Percentiles rank a stretch among this genome's conserved stretches.
These are phyloP conservation scores for Zootermopsis nevadensis DNA, from an alignment of 2,888 invertebrate genomes.

Conservation along the genomic window DNA sequence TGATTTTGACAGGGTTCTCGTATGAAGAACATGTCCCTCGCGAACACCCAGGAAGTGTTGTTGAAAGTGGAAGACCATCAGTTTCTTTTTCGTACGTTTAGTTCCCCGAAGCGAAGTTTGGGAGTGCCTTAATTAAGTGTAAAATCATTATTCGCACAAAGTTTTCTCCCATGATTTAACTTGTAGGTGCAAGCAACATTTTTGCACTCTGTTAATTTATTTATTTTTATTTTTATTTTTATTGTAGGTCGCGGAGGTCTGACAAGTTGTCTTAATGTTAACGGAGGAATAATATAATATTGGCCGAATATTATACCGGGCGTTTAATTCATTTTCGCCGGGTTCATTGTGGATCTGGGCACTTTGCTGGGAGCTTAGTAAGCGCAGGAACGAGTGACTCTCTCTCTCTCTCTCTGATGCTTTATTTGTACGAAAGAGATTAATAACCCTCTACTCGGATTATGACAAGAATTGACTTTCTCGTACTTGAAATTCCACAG, in stretches of 20 bases:
- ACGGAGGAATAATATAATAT: not conserved
- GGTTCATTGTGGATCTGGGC: not conserved
- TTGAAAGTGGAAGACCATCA: no score
- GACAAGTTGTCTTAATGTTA: not conserved
- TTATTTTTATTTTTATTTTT: no score
- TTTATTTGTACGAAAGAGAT: not conserved
- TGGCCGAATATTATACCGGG: not conserved
- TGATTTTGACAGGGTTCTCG: no score
- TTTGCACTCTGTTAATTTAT: not conserved
- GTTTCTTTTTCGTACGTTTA: no score
- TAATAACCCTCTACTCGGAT: not conserved
- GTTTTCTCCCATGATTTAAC: not conserved
- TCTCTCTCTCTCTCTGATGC: no score
- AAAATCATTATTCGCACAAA: not conserved
- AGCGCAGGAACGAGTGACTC: no score
- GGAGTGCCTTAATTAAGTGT: not conserved
- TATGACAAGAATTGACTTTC: constrained; percentile 8
- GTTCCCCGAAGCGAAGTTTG: no score
- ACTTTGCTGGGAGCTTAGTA: no score
- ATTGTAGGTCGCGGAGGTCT: not conserved
- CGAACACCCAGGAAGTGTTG: no score
- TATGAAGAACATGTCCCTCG: no score
- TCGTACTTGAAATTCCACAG: not conserved
- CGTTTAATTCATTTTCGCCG: not conserved
- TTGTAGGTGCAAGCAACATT: not conserved